A percentile compares a stretch with the other conserved stretches of the same genome.
Conservation (phyloP, 1,140 invertebrate species). For the Chlorops oryzae region DNA sequence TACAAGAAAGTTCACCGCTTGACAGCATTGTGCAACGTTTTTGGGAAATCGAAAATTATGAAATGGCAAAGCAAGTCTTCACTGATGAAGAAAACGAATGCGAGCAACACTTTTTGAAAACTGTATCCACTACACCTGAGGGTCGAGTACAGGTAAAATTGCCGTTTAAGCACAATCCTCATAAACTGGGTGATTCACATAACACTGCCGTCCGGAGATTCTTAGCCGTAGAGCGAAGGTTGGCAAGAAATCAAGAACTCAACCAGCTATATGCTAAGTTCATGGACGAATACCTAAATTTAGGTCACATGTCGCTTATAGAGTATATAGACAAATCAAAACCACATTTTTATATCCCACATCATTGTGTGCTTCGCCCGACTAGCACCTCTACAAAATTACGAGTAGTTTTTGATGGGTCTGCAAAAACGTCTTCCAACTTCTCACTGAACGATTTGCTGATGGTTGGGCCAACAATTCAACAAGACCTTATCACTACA, state of each 20-base stretch:
- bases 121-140: constrained; percentile 8
- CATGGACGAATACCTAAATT: constrained; percentile 39
- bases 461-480: constrained; percentile 39
- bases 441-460: constrained; percentile 42
- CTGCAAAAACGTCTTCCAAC: constrained; percentile 12
- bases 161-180: constrained; percentile 21
- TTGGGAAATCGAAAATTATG: constrained; percentile 33
- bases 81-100: constrained; percentile 13
- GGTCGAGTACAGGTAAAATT: constrained; percentile 24
- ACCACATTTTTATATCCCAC: constrained; percentile 27
- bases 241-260: constrained; percentile 14
- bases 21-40: neutral
- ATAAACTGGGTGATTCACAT: constrained; percentile 7
- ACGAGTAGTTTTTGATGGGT: constrained; percentile 33
- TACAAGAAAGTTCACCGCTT: neutral
- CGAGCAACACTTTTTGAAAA: constrained; percentile 24
- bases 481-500: constrained; percentile 46
- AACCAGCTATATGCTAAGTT: constrained; percentile 25
- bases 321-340: neutral
- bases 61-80: constrained; percentile 3
- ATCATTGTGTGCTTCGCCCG: constrained; percentile 28
- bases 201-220: constrained; percentile 20
- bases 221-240: constrained; percentile 20
- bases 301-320: constrained; percentile 25
- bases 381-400: constrained; percentile 25